These are phyloP conservation scores for fruit fly (Drosophila melanogaster) DNA, from an alignment of 1,140 invertebrate species.

Conservation along the genomic window DNA sequence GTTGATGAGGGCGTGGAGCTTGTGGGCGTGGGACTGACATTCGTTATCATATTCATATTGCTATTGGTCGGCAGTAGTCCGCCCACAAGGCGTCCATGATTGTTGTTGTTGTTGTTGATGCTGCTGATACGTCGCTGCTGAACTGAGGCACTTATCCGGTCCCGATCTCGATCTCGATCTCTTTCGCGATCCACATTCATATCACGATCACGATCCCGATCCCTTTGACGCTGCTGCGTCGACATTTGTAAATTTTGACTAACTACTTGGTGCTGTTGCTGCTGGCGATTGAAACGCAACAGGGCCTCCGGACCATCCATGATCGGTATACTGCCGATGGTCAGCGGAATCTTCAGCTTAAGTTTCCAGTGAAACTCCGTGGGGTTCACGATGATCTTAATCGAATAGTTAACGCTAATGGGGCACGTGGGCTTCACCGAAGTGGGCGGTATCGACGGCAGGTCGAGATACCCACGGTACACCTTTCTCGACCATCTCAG, in stretches of 20 bases:
- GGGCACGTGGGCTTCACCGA: constrained; percentile 89
- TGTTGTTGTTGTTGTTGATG: constrained; percentile 36
- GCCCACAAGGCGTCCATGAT: constrained; percentile 46
- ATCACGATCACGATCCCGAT: constrained; percentile 12
- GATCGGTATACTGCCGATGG: constrained; percentile 87
- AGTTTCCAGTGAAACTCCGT: constrained; percentile 86
- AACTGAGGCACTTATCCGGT: constrained; percentile 32
- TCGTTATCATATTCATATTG: constrained; percentile 53
- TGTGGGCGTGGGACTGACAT: constrained; percentile 43
- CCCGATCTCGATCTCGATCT: constrained; percentile 9
- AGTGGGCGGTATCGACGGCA: constrained; percentile 90
- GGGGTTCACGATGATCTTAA: constrained; percentile 86
- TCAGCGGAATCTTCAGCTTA: constrained; percentile 85
- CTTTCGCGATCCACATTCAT: background rate
- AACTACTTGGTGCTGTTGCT: constrained; percentile 79
- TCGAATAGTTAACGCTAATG: constrained; percentile 89
- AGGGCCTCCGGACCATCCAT: constrained; percentile 73
- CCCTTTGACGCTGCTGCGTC: constrained; percentile 44
- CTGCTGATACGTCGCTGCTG: constrained; percentile 50
- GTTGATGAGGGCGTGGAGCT: constrained; percentile 62
- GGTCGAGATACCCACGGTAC: constrained; percentile 85
- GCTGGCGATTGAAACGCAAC: constrained; percentile 70
- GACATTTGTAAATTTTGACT: constrained; percentile 78
- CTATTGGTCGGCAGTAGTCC: constrained; percentile 68
- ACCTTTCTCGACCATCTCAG: constrained; percentile 84